Percentiles rank a stretch among this genome's conserved stretches.
Evolutionary conservation across 2,797 vertebrate species (phyloP).

Genomic region (Rhinella marina): DNA sequence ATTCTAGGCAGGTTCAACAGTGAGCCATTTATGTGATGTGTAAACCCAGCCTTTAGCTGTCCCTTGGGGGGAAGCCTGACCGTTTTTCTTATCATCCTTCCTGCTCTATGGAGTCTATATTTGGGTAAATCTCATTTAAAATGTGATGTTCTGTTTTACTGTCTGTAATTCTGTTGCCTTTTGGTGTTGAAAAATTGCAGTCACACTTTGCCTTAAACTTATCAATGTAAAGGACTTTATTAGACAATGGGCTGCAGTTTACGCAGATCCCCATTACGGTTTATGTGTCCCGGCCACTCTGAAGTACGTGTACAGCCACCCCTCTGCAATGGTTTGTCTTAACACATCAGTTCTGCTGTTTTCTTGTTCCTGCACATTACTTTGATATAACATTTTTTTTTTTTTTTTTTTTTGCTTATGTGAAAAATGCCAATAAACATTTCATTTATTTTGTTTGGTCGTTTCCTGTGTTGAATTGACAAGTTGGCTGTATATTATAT

Average conservation of each 20-base stretch:
- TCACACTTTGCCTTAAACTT: constrained; percentile 22
- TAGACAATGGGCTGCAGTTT: not conserved
- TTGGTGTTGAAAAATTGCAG: constrained; percentile 2
- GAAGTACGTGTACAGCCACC: not conserved
- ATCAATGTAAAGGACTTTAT: not conserved
- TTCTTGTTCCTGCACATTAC: not conserved
- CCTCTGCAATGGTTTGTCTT: not conserved
- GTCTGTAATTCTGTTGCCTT: constrained; percentile 23
- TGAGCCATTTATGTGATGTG: not conserved
- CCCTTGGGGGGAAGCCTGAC: not conserved
- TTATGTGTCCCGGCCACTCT: not conserved
- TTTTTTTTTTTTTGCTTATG: constrained; percentile 32
- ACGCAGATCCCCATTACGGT: not conserved
- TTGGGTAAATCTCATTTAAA: not conserved
- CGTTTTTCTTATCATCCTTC: not conserved
- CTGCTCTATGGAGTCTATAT: not conserved
- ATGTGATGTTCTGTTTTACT: not conserved
- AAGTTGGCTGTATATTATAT: too few relatives aligned
- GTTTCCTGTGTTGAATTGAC: constrained; percentile 8
- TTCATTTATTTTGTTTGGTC: constrained; percentile 32
- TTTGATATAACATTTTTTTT: constrained; percentile 33
- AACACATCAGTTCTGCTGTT: not conserved
- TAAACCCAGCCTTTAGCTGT: not conserved
- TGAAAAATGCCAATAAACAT: constrained; percentile 57
- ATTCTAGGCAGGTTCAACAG: not conserved